Conservation (phyloP, 2,797 vertebrate species). For the Muscicapa striata region DNA sequence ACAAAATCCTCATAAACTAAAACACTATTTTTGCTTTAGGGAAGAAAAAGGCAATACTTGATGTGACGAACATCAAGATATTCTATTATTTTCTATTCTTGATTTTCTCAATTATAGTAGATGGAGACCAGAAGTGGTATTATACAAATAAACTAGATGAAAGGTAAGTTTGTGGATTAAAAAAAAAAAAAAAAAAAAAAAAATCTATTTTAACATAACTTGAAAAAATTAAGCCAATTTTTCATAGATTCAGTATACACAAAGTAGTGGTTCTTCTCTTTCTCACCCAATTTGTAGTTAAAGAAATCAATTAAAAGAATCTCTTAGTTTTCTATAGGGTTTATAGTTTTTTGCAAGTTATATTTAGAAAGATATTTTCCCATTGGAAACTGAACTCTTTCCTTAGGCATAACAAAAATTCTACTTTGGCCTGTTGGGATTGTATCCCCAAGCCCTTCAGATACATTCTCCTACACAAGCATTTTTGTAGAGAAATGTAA, state of each 20-base stretch:
- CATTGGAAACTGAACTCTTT: neutral
- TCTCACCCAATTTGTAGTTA: neutral
- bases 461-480: neutral
- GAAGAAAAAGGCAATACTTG: neutral
- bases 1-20: rapidly evolving
- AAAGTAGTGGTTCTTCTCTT: neutral
- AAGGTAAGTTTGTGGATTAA: neutral
- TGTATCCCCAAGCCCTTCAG: neutral
- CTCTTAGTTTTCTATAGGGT: neutral
- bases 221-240: neutral
- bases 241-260: neutral
- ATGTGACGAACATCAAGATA: neutral
- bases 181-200: neutral
- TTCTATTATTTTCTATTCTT: neutral
- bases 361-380: neutral
- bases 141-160: neutral
- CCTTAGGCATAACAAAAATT: neutral
- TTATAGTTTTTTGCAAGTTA: neutral
- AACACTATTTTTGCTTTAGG: neutral
- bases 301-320: neutral
- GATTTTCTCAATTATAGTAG: neutral
- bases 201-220: neutral
- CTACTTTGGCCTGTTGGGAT: neutral
- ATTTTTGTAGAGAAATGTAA: neutral
- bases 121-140: neutral